Evolutionary conservation across 2,888 invertebrate species (phyloP).

Genomic region (Periphyllus acericola): DNA sequence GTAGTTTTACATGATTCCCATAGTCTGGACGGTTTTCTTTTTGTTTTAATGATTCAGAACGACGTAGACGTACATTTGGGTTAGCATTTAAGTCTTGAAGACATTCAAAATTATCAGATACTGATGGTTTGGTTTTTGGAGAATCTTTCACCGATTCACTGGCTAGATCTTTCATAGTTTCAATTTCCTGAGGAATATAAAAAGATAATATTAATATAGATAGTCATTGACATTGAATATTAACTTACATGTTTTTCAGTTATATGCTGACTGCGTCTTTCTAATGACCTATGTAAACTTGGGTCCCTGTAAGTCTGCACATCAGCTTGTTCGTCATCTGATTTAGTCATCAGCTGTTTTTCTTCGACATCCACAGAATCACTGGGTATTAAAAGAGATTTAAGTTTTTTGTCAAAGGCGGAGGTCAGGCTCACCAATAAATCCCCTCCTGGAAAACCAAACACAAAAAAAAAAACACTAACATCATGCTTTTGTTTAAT

Average conservation of each 20-base stretch:
- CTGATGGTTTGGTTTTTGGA: slow-evolving; percentile 10
- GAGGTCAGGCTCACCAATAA: slow-evolving; percentile 85
- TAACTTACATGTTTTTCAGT: slow-evolving; percentile 53
- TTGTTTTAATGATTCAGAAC: slow-evolving; percentile 64
- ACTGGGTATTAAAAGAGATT: slow-evolving; percentile 76
- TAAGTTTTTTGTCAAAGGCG: slow-evolving; percentile 85
- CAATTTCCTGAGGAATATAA: slow-evolving; percentile 55
- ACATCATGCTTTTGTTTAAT: slow-evolving; percentile 30
- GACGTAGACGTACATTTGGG: slow-evolving; percentile 63
- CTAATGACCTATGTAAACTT: slow-evolving; percentile 63
- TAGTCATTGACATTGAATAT: not conserved
- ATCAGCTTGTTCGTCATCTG: slow-evolving; percentile 53
- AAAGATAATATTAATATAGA: not conserved
- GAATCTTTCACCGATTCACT: slow-evolving; percentile 39
- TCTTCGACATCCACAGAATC: slow-evolving; percentile 60
- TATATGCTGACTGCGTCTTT: slow-evolving; percentile 60
- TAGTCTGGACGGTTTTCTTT: slow-evolving; percentile 69
- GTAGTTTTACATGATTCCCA: slow-evolving; percentile 63
- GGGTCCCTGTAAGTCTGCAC: slow-evolving; percentile 63
- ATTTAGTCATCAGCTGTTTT: slow-evolving; percentile 31
- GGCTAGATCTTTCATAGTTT: slow-evolving; percentile 51
- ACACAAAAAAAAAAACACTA: slow-evolving; percentile 66
- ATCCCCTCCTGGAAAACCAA: slow-evolving; percentile 77
- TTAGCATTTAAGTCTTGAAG: slow-evolving; percentile 49
- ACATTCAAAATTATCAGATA: slow-evolving; percentile 32